Evolutionary conservation across 2,888 invertebrate genomes (phyloP).

Genomic region (Netelia inedita): DNA sequence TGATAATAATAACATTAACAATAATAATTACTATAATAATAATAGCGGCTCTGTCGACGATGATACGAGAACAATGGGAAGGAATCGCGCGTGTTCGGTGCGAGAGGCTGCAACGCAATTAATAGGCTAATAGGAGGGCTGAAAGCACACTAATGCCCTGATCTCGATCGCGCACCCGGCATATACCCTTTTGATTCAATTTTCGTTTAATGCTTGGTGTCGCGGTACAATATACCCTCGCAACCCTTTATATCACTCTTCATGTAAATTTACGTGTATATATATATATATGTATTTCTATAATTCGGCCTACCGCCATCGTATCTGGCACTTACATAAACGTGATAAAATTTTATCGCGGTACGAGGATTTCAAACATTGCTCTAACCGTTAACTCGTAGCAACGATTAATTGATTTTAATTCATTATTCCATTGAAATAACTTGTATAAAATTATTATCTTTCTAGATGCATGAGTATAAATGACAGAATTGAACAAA

Average conservation of each 20-base stretch:
- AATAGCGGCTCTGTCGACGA: not conserved
- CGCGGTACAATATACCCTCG: constrained; percentile 17
- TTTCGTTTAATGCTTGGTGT: constrained; percentile 51
- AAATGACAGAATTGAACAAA: too few relatives aligned
- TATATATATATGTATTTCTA: constrained; percentile 25
- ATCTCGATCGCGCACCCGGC: constrained; percentile 45
- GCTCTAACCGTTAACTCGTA: too few relatives aligned
- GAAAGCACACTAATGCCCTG: constrained; percentile 63
- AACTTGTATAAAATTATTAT: too few relatives aligned
- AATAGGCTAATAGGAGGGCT: constrained; percentile 62
- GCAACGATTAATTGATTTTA: too few relatives aligned
- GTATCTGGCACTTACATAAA: constrained; percentile 56
- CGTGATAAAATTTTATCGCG: constrained; percentile 59
- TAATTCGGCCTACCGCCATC: not conserved
- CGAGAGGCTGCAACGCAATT: constrained; percentile 48
- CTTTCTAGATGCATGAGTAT: too few relatives aligned
- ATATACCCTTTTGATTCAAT: constrained; percentile 65
- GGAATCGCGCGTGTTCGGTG: constrained; percentile 16
- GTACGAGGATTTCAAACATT: constrained; percentile 12
- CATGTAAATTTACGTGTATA: constrained; percentile 23
- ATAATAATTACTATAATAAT: constrained; percentile 10
- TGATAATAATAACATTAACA: constrained; percentile 35
- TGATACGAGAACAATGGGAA: constrained; percentile 39
- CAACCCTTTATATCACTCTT: not conserved
- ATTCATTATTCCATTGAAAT: too few relatives aligned